Percentiles rank a stretch among this genome's conserved stretches.
Evolutionary conservation across 1,140 invertebrate genomes (phyloP).

Genomic region (Lepidostoma basale): DNA sequence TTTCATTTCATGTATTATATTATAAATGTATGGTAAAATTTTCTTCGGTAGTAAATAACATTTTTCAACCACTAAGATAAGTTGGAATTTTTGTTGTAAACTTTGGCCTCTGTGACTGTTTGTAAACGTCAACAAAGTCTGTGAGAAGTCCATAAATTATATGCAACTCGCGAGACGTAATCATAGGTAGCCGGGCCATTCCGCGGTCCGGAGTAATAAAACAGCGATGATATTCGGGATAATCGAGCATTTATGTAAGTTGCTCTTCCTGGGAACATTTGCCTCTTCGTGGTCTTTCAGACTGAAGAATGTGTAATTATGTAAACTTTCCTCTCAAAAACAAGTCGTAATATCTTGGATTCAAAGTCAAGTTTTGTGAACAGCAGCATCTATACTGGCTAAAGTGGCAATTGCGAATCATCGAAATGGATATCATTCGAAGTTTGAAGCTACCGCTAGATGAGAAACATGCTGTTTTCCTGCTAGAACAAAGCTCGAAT

Average conservation of each 20-base stretch:
- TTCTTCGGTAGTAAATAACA: too few relatives aligned
- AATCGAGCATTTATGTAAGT: background rate
- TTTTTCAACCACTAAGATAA: too few relatives aligned
- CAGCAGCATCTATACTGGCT: too few relatives aligned
- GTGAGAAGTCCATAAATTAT: conserved; percentile 8
- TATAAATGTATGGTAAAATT: too few relatives aligned
- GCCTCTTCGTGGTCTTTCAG: background rate
- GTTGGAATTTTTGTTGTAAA: too few relatives aligned
- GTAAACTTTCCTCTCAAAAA: conserved; percentile 35
- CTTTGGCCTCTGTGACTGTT: conserved; percentile 16
- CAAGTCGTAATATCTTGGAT: conserved; percentile 42
- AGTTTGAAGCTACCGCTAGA: too few relatives aligned
- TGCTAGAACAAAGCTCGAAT: too few relatives aligned
- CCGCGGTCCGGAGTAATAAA: background rate
- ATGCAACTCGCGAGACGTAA: background rate
- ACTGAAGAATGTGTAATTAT: background rate
- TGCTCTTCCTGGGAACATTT: background rate
- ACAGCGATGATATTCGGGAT: conserved; percentile 2
- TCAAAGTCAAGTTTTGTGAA: too few relatives aligned
- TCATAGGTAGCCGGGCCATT: background rate
- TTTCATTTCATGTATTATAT: too few relatives aligned
- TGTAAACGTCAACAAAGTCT: conserved; percentile 12
- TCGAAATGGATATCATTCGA: too few relatives aligned
- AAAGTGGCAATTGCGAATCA: too few relatives aligned
- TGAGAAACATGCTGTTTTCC: too few relatives aligned